These are phyloP conservation scores for Drosophila gaucha DNA, from an alignment of 2,888 invertebrate species.

Conservation along the genomic window DNA sequence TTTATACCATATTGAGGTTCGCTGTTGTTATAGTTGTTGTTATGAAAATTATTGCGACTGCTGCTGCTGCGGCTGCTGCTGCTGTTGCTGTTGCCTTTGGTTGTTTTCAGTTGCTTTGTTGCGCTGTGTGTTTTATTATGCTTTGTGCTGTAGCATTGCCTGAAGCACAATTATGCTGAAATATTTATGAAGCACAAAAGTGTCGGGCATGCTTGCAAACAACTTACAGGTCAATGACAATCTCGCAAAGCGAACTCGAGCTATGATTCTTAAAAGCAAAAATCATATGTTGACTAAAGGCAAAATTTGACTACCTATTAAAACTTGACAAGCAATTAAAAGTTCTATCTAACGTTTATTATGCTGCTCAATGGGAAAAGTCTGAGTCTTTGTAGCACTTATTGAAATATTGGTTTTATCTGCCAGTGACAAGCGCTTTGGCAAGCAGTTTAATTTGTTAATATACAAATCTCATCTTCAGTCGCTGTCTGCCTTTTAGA, in stretches of 20 bases:
- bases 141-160: conserved; percentile 14
- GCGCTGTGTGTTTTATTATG: conserved; percentile 20
- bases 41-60: conserved; percentile 27
- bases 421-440: neutral
- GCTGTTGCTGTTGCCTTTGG: conserved; percentile 30
- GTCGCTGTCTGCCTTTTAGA: no score
- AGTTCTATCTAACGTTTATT: neutral
- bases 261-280: neutral
- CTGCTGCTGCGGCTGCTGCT: conserved; percentile 28
- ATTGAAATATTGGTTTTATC: neutral
- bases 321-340: neutral
- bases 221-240: conserved; percentile 3
- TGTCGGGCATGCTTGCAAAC: neutral
- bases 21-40: conserved; percentile 40
- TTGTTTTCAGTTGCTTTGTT: conserved; percentile 26
- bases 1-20: conserved; percentile 68
- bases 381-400: neutral
- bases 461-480: no score
- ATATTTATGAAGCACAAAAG: conserved; percentile 31
- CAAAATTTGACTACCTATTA: neutral
- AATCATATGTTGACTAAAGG: neutral
- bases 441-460: neutral
- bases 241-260: neutral
- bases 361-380: neutral
- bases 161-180: conserved; percentile 33